These are phyloP conservation scores for Chloromyia formosa DNA, from an alignment of 2,888 invertebrate genomes.

Conservation along the genomic window DNA sequence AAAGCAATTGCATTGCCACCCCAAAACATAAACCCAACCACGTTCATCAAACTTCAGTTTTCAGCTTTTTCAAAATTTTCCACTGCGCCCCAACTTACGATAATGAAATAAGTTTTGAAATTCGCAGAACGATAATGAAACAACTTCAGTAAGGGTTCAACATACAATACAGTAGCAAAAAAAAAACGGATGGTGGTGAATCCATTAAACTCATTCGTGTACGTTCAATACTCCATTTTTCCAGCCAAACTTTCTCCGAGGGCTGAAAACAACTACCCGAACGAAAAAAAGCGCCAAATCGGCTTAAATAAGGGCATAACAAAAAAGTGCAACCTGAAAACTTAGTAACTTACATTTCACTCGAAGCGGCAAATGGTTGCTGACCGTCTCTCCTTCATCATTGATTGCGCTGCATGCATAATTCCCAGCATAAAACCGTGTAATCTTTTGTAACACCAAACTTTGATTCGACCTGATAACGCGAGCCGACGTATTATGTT, in stretches of 20 bases:
- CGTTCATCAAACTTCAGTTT: too few species aligned
- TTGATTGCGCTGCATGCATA: constrained; percentile 91
- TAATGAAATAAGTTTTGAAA: constrained; percentile 10
- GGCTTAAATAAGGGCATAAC: neutral
- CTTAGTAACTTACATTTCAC: constrained; percentile 82
- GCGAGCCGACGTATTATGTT: constrained; percentile 86
- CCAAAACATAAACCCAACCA: too few species aligned
- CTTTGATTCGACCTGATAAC: constrained; percentile 93
- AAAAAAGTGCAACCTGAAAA: neutral
- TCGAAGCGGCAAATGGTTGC: constrained; percentile 83
- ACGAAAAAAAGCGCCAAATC: too few species aligned
- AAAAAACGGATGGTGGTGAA: too few species aligned
- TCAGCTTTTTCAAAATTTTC: neutral
- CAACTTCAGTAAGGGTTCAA: neutral
- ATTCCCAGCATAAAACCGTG: constrained; percentile 83
- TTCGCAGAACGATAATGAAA: constrained; percentile 16
- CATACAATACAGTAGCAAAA: neutral
- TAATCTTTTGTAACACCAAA: constrained; percentile 88
- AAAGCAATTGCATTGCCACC: too few species aligned
- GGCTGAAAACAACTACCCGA: too few species aligned
- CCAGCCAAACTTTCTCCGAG: neutral
- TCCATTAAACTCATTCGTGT: neutral
- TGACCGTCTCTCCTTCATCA: constrained; percentile 86
- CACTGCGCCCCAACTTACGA: neutral
- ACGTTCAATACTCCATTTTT: neutral